Evolutionary conservation across 2,113 vertebrate species (phyloP).

Genomic region (Camelus bactrianus): DNA sequence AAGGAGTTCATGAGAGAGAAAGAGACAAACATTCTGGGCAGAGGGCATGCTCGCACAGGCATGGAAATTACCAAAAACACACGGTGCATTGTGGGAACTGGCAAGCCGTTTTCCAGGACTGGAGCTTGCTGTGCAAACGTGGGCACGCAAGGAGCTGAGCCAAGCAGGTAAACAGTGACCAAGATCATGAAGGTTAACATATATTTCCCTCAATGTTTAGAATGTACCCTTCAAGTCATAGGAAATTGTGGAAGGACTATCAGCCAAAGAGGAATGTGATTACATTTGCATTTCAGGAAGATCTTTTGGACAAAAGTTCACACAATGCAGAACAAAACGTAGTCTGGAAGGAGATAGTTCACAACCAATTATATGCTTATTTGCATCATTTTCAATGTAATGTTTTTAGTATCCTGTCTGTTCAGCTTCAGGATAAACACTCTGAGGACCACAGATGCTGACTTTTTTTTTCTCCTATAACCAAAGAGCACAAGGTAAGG

Average conservation of each 20-base stretch:
- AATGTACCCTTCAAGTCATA: neutral
- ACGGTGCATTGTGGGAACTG: fast-evolving
- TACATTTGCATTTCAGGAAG: conserved; percentile 35
- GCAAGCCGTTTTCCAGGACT: neutral
- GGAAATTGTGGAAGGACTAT: neutral
- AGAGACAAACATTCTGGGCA: neutral
- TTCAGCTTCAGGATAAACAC: neutral
- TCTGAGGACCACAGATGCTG: neutral
- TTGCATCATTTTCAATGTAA: conserved; percentile 46
- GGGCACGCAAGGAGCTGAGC: neutral
- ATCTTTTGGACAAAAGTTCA: neutral
- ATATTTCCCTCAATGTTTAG: neutral
- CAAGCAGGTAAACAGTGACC: neutral
- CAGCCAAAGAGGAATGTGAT: neutral
- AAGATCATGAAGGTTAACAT: neutral
- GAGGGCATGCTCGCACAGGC: fast-evolving
- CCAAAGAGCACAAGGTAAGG: conserved; percentile 67
- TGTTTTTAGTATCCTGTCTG: conserved; percentile 23
- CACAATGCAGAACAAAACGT: neutral
- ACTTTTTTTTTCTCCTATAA: neutral
- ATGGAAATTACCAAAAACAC: neutral
- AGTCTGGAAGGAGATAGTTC: neutral
- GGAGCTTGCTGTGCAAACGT: neutral
- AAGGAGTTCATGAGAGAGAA: neutral
- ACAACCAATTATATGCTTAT: neutral